Evolutionary conservation across 2,797 vertebrate species (phyloP), one percentile per base, ranked within the genome.

Genomic region (Carapus acus): DNA sequence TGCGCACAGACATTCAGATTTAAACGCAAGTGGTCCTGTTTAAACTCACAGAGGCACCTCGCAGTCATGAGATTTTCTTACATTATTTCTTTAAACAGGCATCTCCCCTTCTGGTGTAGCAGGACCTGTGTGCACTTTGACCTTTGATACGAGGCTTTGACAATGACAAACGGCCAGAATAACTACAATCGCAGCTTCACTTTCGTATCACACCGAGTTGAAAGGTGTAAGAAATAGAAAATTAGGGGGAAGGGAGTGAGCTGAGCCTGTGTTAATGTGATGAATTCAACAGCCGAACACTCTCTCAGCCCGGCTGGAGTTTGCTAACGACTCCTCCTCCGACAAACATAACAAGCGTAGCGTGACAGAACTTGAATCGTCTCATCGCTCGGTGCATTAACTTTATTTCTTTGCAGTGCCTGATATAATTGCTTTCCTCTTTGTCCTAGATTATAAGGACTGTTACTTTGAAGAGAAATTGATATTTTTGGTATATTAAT

Each of bases 391-490:
- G 33, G 65, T 79, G 67, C 65, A 76, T 78, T 77, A 70, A n/a
- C n/a, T 46, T 66, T 56, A 34, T 79, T 82, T 74, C 54, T 83
- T 85, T 83, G 75, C 79, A 84, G 85, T 86, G 85, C 83, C 85
- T 85, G 58, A 80, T 54, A 76, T 75, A 57, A 67, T 74, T 55
- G 60, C 57, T 54, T 73, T 73, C 43, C 44, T 54, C 36, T 62
- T 42, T 72, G 58, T 73, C 48, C 22, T 47, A 58, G 43, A 60
- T 73, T 42, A 31, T 71, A 39, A 78, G 38, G 67, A 83, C 76
- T 74, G 73, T 80, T 79, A 71, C 43, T 65, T 69, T 37, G 20
- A 65, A 68, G 13, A 70, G 54, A 13, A 43, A 47, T 49, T 46
- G 40, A 65, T 58, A 46, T 76, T 66, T 37, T 62, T 47, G 54